These are phyloP conservation scores for Bombus fervidus DNA, from an alignment of 1,140 invertebrate genomes.

Conservation along the genomic window DNA sequence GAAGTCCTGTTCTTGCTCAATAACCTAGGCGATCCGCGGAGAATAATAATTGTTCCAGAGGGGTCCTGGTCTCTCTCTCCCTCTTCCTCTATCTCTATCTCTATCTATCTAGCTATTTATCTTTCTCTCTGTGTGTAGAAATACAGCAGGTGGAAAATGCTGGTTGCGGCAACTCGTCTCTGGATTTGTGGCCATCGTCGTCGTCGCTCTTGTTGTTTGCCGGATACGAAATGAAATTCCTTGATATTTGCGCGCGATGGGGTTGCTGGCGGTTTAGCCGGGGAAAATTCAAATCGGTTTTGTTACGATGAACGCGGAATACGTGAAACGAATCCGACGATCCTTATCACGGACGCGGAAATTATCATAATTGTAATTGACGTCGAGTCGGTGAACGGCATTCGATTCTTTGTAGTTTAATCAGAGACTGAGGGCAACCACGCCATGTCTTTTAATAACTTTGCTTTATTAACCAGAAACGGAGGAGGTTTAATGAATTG, in stretches of 20 bases:
- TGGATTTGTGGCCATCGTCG: neutral
- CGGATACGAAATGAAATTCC: conserved; percentile 3
- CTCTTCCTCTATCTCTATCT: no score
- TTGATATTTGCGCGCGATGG: neutral
- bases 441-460: neutral
- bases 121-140: conserved; percentile 14
- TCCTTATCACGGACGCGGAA: neutral
- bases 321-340: neutral
- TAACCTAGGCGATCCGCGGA: conserved; percentile 71
- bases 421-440: neutral
- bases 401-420: conserved; percentile 36
- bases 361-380: conserved; percentile 25
- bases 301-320: neutral
- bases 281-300: conserved; percentile 22
- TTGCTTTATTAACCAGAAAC: neutral
- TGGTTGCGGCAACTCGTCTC: neutral
- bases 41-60: conserved; percentile 65
- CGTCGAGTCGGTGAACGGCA: neutral
- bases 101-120: no score
- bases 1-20: conserved; percentile 76
- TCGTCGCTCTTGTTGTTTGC: neutral
- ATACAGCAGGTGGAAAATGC: conserved; percentile 16
- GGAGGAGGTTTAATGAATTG: neutral
- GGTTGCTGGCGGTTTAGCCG: neutral
- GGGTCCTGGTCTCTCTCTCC: neutral